phyloP scores from a whole-genome alignment of 2,797 vertebrate species.

The Acanthiza pusilla region DNA sequence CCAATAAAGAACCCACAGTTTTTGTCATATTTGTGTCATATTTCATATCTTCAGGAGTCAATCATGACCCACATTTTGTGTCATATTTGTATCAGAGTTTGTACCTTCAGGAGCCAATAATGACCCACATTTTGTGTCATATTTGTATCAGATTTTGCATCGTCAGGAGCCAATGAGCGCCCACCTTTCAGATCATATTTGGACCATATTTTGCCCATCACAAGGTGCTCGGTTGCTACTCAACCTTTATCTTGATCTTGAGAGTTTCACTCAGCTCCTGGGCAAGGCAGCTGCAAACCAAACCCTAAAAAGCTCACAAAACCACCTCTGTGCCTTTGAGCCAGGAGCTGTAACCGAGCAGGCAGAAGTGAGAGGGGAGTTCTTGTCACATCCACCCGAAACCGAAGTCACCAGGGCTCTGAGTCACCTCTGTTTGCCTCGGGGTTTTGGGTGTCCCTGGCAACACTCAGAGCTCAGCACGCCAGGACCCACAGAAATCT shows the following conservation, averaged over 20 bases:
- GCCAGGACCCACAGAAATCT: not conserved
- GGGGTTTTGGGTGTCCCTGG: not conserved
- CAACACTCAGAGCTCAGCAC: not conserved
- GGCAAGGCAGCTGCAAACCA: not conserved
- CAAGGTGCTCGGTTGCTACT: not conserved
- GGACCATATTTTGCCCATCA: not conserved
- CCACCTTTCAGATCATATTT: not conserved
- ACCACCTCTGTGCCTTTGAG: not conserved
- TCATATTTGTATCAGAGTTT: not conserved
- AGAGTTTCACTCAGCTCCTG: not conserved
- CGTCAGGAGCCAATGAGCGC: not conserved
- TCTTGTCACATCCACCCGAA: not conserved
- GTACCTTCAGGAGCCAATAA: too few species aligned
- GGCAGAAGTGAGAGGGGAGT: not conserved
- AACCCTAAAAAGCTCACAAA: not conserved
- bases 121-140: too few species aligned
- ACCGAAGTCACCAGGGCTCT: not conserved
- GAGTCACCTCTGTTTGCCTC: not conserved
- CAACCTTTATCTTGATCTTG: slow-evolving; percentile 10
- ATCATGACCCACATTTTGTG: not conserved
- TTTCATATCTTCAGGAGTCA: too few species aligned
- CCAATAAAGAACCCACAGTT: too few species aligned
- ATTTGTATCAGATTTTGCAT: not conserved
- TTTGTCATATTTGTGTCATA: too few species aligned
- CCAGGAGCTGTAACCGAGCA: not conserved